Percentiles rank a stretch among this genome's conserved stretches.
phyloP scores from a whole-genome alignment of 1,140 invertebrate species.

The Zaprionus lachaisei region DNA sequence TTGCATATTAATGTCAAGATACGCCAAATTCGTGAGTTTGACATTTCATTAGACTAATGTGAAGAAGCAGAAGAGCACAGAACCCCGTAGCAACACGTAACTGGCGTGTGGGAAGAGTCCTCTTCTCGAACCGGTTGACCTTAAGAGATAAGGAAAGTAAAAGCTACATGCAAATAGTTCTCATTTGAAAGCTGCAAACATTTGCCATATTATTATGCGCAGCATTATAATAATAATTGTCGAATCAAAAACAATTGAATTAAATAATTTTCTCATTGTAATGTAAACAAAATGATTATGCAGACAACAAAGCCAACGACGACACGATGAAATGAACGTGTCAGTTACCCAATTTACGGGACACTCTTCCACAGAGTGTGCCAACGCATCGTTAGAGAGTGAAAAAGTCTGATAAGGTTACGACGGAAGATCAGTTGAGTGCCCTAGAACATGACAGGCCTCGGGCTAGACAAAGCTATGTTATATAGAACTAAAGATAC shows the following conservation, averaged over 20 bases:
- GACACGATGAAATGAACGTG: conserved; percentile 24
- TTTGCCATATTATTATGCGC: background rate
- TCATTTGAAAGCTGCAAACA: background rate
- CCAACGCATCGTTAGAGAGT: conserved; percentile 36
- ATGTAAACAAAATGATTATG: conserved; percentile 80
- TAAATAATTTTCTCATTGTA: conserved; percentile 25
- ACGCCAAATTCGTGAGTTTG: conserved; percentile 13
- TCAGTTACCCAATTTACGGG: conserved; percentile 23
- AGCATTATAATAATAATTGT: conserved; percentile 10
- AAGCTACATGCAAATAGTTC: background rate
- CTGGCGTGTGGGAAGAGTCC: conserved; percentile 7
- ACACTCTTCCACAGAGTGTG: conserved; percentile 3
- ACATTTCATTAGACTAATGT: conserved; percentile 55
- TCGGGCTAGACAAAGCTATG: background rate
- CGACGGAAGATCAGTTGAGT: background rate
- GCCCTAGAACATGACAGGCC: background rate
- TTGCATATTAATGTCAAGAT: conserved; percentile 20
- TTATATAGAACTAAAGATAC: conserved; percentile 2
- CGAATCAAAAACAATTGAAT: conserved; percentile 26
- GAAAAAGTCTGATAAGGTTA: conserved; percentile 13
- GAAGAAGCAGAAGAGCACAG: background rate
- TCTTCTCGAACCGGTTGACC: conserved; percentile 2
- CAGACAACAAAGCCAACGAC: conserved; percentile 65
- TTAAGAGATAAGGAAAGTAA: conserved; percentile 2
- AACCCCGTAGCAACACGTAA: conserved; percentile 33